Conservation (phyloP, 2,797 vertebrate species). For the Enteromius afrohamiltoni region DNA sequence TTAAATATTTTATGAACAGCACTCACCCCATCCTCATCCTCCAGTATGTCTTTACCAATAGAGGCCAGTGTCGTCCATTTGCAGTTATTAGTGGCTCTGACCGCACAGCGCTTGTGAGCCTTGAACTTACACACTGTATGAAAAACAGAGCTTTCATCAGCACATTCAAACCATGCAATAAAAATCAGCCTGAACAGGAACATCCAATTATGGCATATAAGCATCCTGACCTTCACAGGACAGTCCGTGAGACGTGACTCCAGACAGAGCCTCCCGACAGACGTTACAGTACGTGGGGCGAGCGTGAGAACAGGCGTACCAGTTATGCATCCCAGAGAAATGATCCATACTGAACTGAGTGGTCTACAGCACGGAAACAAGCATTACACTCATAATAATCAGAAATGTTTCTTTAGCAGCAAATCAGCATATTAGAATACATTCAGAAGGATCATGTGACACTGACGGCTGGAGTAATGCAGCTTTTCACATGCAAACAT, state of each 20-base stretch:
- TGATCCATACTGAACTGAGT: constrained; percentile 98
- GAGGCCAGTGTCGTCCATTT: constrained; percentile 98
- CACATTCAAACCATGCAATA: constrained; percentile 3
- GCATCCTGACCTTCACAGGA: constrained; percentile 89
- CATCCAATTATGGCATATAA: not conserved
- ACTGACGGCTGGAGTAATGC: not conserved
- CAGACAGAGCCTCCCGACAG: constrained; percentile 90
- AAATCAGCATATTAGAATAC: not conserved
- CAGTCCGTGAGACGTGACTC: constrained; percentile 94
- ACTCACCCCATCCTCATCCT: constrained; percentile 95
- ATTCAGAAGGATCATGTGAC: not conserved
- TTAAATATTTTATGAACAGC: no score
- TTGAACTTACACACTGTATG: constrained; percentile 90
- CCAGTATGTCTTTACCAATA: constrained; percentile 94
- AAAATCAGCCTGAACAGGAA: not conserved
- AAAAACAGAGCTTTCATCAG: not conserved
- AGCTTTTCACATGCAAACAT: not conserved
- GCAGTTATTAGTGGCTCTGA: constrained; percentile 94
- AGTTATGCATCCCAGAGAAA: constrained; percentile 98
- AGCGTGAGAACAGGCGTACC: constrained; percentile 97
- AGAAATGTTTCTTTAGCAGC: not conserved
- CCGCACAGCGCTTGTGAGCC: constrained; percentile 93
- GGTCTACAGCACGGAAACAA: constrained; percentile 73
- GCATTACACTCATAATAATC: not conserved
- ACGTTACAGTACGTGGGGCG: constrained; percentile 96